Evolutionary conservation across 1,140 invertebrate genomes (phyloP).

Genomic region (Drosophila busckii): DNA sequence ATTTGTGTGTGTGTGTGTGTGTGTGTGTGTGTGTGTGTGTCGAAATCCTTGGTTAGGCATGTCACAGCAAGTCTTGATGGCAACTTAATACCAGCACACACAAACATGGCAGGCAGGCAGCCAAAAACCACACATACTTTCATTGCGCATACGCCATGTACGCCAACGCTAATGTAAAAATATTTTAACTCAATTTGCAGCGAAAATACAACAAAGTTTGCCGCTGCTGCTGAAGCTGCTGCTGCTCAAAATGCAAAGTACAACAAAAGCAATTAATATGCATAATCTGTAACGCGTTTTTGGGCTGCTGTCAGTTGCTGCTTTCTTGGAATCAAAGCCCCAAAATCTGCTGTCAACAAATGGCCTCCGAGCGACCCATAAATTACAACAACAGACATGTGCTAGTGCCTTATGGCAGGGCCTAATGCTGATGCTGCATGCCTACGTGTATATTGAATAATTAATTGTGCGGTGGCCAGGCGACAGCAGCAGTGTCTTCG

Average conservation of each 20-base stretch:
- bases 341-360: slow-evolving; percentile 61
- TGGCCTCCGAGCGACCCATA: slow-evolving; percentile 42
- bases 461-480: slow-evolving; percentile 40
- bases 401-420: slow-evolving; percentile 50
- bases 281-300: slow-evolving; percentile 64
- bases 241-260: slow-evolving; percentile 16
- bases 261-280: slow-evolving; percentile 57
- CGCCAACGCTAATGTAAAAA: slow-evolving; percentile 11
- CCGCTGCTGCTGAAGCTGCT: background rate
- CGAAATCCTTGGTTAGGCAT: slow-evolving; percentile 24
- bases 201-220: slow-evolving; percentile 5
- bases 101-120: slow-evolving; percentile 9
- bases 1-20: background rate
- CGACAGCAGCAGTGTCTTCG: slow-evolving; percentile 46
- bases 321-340: slow-evolving; percentile 36
- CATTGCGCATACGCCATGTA: slow-evolving; percentile 47
- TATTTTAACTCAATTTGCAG: slow-evolving; percentile 21
- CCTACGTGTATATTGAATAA: slow-evolving; percentile 41
- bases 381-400: slow-evolving; percentile 66
- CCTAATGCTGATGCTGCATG: slow-evolving; percentile 13
- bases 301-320: slow-evolving; percentile 28
- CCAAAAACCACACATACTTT: slow-evolving; percentile 9
- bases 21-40: background rate
- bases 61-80: slow-evolving; percentile 1
- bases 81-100: slow-evolving; percentile 16